Conservation (phyloP, 2,888 invertebrate genomes). For the Coenonympha glycerion region DNA sequence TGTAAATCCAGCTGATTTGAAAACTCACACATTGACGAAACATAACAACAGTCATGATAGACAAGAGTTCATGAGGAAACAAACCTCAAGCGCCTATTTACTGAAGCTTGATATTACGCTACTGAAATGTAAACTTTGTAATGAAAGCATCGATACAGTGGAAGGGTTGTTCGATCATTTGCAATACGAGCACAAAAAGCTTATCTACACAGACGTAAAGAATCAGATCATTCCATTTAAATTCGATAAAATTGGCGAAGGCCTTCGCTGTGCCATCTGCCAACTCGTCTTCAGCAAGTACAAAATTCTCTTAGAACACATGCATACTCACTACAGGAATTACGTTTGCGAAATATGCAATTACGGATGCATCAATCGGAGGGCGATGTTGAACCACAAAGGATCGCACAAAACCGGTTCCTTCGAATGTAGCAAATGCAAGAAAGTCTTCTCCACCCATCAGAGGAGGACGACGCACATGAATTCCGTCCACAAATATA, state of each 20-base stretch:
- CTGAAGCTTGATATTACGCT: slow-evolving; percentile 3
- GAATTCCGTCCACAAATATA: slow-evolving; percentile 42
- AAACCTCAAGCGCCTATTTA: background rate
- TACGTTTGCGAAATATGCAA: slow-evolving; percentile 39
- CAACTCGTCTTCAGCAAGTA: slow-evolving; percentile 27
- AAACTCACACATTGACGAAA: background rate
- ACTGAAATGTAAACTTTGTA: slow-evolving; percentile 1
- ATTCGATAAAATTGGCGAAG: slow-evolving; percentile 34
- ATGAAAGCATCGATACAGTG: background rate
- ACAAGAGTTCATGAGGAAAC: background rate
- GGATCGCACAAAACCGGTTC: slow-evolving; percentile 35
- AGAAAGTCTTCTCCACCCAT: slow-evolving; percentile 46
- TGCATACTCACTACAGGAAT: slow-evolving; percentile 44
- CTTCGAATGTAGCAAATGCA: slow-evolving; percentile 46
- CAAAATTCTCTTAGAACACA: slow-evolving; percentile 36
- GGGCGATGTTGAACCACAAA: slow-evolving; percentile 25
- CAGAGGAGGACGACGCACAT: slow-evolving; percentile 51
- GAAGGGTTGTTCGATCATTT: background rate
- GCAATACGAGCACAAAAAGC: background rate
- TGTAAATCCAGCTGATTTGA: background rate
- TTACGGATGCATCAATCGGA: slow-evolving; percentile 38
- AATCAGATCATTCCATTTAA: slow-evolving; percentile 33
- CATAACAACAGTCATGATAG: background rate
- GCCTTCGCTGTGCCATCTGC: slow-evolving; percentile 30
- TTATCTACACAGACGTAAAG: background rate